Evolutionary conservation across 2,888 invertebrate genomes (phyloP).

Genomic region (Coleophora deauratella): DNA sequence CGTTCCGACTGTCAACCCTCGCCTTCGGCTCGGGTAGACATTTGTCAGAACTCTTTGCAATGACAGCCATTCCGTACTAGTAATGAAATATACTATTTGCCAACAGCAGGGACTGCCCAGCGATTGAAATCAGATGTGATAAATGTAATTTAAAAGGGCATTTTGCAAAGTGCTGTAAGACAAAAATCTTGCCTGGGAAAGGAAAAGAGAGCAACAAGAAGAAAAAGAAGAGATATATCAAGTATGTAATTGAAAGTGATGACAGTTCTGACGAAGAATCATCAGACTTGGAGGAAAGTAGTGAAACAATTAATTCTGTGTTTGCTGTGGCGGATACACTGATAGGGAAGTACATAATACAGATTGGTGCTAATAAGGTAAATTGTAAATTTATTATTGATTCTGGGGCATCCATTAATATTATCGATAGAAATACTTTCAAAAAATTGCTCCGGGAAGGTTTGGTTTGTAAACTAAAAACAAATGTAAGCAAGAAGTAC

Average conservation of each 20-base stretch:
- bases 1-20: too few species aligned
- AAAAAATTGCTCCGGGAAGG: background rate
- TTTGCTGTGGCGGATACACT: background rate
- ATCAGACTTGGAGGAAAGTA: background rate
- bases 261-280: background rate
- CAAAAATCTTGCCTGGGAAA: background rate
- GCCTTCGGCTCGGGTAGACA: too few species aligned
- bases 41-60: too few species aligned
- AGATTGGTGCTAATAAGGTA: background rate
- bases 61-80: too few species aligned
- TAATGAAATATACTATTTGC: too few species aligned
- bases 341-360: background rate
- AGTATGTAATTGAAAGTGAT: constrained; percentile 4
- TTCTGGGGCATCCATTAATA: constrained; percentile 9
- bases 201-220: background rate
- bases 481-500: background rate
- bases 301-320: background rate
- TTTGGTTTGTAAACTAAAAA: background rate
- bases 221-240: constrained; percentile 4
- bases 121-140: background rate
- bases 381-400: constrained; percentile 8
- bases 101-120: background rate
- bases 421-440: constrained; percentile 3
- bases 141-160: constrained; percentile 6
- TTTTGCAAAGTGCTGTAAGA: constrained; percentile 5